These are phyloP conservation scores for Leucoraja erinaceus DNA, from an alignment of 2,113 vertebrate species.

Conservation along the genomic window DNA sequence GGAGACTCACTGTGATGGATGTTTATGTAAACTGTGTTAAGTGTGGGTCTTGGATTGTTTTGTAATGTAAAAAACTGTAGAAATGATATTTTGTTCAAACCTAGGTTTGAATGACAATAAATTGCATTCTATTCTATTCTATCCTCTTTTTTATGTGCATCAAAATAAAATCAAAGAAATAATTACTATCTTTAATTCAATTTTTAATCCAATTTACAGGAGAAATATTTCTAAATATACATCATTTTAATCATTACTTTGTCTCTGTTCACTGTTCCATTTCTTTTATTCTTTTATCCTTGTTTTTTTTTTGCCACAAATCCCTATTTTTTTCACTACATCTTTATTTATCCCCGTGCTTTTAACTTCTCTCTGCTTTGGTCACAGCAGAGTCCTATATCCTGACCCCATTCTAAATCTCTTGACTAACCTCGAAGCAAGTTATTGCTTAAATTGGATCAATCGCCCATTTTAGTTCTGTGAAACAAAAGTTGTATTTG, in stretches of 20 bases:
- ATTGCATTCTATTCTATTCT: no score
- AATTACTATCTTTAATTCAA: background rate
- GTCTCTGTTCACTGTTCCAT: background rate
- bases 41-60: no score
- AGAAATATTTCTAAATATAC: background rate
- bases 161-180: background rate
- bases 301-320: background rate
- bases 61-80: no score
- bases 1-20: no score
- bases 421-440: background rate
- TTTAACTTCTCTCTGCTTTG: background rate
- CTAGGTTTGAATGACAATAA: no score
- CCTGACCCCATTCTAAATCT: background rate
- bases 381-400: background rate
- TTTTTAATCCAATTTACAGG: background rate
- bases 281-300: background rate
- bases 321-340: background rate
- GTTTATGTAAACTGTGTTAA: no score
- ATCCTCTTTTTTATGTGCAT: background rate
- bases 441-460: background rate
- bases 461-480: background rate
- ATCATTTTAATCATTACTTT: background rate
- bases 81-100: no score
- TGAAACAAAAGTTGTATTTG: background rate
- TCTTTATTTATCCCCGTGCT: background rate